Percentiles rank a stretch among this genome's conserved stretches.
phyloP scores from a whole-genome alignment of 2,113 vertebrate species.

The Bucco capensis region DNA sequence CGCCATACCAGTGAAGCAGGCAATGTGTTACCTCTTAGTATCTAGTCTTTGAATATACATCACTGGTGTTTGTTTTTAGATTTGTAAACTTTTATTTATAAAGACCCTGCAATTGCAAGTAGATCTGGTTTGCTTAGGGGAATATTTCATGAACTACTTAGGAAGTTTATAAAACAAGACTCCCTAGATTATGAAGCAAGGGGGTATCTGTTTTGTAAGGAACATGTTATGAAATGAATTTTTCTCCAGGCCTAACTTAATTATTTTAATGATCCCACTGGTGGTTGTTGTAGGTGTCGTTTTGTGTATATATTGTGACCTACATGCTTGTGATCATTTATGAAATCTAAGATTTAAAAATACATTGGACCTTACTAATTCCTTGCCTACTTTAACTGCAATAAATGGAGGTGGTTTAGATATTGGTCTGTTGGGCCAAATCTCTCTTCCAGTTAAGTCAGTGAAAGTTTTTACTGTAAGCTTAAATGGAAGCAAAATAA shows the following conservation, averaged over 20 bases:
- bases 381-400: not conserved
- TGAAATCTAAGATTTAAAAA: conserved; percentile 43
- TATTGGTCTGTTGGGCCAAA: not conserved
- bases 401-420: not conserved
- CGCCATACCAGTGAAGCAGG: not conserved
- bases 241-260: conserved; percentile 57
- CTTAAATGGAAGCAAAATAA: not conserved
- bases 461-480: not conserved
- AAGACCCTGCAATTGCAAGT: not conserved
- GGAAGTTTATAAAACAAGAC: conserved; percentile 31
- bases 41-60: not conserved
- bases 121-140: conserved; percentile 2
- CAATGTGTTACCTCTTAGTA: not conserved
- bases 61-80: not conserved
- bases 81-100: not conserved
- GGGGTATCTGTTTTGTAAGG: conserved; percentile 51
- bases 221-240: conserved; percentile 43
- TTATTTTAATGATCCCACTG: conserved; percentile 60
- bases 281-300: conserved; percentile 34
- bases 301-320: conserved; percentile 46
- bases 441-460: not conserved
- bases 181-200: conserved; percentile 28
- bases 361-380: conserved; percentile 6
- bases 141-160: conserved; percentile 20
- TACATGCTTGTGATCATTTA: conserved; percentile 30